Percentiles rank a stretch among this genome's conserved stretches.
phyloP scores from a whole-genome alignment of 2,113 vertebrate genomes.

The Arizona elegans region DNA sequence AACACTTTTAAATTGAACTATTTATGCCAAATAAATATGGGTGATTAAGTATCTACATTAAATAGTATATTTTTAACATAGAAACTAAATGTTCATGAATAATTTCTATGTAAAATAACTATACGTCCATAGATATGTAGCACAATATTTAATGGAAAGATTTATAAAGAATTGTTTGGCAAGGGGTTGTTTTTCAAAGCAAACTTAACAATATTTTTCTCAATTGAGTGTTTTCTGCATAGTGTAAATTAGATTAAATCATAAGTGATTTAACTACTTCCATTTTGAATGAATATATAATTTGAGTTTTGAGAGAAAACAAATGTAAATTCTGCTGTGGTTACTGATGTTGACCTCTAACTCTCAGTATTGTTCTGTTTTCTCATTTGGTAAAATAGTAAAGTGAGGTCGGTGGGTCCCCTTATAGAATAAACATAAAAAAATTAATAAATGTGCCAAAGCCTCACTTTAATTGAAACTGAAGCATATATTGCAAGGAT shows the following conservation, averaged over 20 bases:
- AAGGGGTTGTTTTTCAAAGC: neutral
- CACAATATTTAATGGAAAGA: neutral
- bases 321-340: constrained; percentile 69
- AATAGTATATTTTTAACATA: constrained; percentile 31
- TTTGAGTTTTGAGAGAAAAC: constrained; percentile 72
- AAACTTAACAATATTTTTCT: neutral
- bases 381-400: constrained; percentile 76
- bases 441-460: constrained; percentile 97
- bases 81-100: constrained; percentile 51
- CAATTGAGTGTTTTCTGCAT: neutral
- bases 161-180: neutral
- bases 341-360: constrained; percentile 67
- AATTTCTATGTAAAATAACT: constrained; percentile 11
- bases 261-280: constrained; percentile 10
- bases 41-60: neutral
- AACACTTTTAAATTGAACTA: constrained; percentile 46
- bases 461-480: constrained; percentile 96
- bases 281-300: constrained; percentile 68
- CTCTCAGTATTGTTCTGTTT: constrained; percentile 75
- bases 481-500: constrained; percentile 93
- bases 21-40: constrained; percentile 50
- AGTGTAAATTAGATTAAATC: neutral
- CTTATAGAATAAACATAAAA: constrained; percentile 73
- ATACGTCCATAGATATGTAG: constrained; percentile 28
- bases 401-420: constrained; percentile 80